Conservation (phyloP, 2,797 vertebrate species). For the Semaprochilodus insignis region DNA sequence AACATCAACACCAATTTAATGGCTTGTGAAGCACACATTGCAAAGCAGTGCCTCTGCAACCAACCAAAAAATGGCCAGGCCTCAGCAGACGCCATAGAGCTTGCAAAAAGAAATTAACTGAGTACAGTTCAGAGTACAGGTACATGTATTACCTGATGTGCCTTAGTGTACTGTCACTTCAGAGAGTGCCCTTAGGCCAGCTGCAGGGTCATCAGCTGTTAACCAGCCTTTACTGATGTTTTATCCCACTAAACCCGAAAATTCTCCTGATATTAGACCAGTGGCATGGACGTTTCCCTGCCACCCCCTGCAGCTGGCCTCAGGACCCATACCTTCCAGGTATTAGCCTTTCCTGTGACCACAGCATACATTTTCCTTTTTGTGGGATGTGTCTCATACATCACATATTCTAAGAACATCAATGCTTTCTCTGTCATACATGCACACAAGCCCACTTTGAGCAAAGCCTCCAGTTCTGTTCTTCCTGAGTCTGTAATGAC, state of each 20-base stretch:
- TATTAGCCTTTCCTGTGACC: background rate
- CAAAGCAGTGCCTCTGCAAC: conserved; percentile 83
- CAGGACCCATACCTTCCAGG: background rate
- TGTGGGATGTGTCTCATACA: background rate
- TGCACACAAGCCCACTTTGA: conserved; percentile 1
- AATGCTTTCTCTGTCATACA: background rate
- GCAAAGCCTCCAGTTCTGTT: conserved; percentile 55
- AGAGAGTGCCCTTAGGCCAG: background rate
- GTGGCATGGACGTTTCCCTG: background rate
- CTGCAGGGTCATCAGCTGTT: background rate
- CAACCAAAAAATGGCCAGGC: conserved; percentile 75
- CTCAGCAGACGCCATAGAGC: conserved; percentile 5
- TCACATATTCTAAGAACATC: background rate
- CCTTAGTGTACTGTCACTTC: background rate
- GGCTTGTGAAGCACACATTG: conserved; percentile 79
- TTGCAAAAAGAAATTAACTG: background rate
- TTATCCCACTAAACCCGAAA: background rate
- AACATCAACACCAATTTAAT: conserved; percentile 85
- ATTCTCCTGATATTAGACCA: background rate
- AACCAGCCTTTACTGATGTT: background rate
- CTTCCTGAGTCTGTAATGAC: conserved; percentile 83
- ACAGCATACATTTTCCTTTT: background rate
- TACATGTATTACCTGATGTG: background rate
- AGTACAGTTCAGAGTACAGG: background rate
- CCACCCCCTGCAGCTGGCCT: background rate